Evolutionary conservation across 2,113 vertebrate genomes (phyloP).

Genomic region (Grantiella picta): DNA sequence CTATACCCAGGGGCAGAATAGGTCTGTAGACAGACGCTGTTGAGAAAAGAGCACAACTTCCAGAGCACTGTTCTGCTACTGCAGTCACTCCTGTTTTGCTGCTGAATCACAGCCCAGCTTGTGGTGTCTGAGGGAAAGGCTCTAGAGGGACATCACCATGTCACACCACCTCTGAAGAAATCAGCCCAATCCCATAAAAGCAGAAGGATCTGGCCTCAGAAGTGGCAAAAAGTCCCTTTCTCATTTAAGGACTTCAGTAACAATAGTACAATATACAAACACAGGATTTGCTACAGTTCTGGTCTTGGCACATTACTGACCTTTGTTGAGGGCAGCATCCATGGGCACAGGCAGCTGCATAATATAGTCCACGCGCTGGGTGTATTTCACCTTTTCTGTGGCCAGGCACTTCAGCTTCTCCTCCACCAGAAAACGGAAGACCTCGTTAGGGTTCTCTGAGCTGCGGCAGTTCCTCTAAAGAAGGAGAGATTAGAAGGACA

Average conservation of each 20-base stretch:
- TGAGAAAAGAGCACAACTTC: neutral
- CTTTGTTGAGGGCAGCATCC: conserved; percentile 96
- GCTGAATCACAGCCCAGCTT: neutral
- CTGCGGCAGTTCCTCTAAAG: conserved; percentile 95
- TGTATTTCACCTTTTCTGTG: conserved; percentile 97
- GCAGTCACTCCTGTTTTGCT: neutral
- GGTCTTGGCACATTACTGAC: conserved; percentile 57
- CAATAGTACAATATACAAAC: neutral
- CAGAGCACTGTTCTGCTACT: neutral
- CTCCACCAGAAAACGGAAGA: conserved; percentile 95
- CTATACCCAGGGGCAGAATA: neutral
- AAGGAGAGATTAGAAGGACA: neutral
- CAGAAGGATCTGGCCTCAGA: neutral
- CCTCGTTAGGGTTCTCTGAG: conserved; percentile 92
- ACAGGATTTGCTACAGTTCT: neutral
- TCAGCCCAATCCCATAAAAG: neutral
- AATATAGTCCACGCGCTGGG: conserved; percentile 96
- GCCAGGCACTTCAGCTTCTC: conserved; percentile 96
- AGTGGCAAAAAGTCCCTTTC: neutral
- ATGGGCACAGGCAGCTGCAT: conserved; percentile 95
- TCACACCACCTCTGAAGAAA: neutral
- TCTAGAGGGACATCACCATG: neutral
- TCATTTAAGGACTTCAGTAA: neutral
- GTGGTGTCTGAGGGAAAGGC: neutral
- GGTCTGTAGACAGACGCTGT: neutral